These are phyloP conservation scores for Sorex maritimensis DNA, from an alignment of 2,797 vertebrate species.

Conservation along the genomic window DNA sequence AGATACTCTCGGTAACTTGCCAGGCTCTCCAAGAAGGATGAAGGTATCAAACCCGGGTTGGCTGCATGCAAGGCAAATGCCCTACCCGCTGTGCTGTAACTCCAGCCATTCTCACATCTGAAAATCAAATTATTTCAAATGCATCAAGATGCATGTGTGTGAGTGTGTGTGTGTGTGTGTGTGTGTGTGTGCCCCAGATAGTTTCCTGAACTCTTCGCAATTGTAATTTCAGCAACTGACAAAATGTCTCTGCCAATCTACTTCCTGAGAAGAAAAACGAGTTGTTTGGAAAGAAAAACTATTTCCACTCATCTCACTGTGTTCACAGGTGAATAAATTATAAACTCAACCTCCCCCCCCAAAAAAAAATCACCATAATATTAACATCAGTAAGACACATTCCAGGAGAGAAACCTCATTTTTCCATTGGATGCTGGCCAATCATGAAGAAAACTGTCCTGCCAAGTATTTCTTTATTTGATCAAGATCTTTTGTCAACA, in stretches of 20 bases:
- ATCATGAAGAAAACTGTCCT: conserved; percentile 16
- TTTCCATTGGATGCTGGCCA: conserved; percentile 20
- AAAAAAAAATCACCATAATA: not conserved
- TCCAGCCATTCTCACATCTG: not conserved
- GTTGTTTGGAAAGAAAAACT: conserved; percentile 41
- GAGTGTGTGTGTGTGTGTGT: not conserved
- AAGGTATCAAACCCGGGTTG: too few species aligned
- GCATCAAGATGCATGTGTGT: not conserved
- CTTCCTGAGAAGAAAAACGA: not conserved
- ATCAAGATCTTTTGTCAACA: not conserved
- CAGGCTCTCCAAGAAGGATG: too few species aligned
- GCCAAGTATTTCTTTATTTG: not conserved
- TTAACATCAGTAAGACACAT: not conserved
- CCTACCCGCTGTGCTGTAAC: not conserved
- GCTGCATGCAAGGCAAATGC: too few species aligned
- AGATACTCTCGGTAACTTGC: too few species aligned
- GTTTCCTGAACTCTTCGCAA: not conserved
- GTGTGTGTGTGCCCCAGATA: too few species aligned
- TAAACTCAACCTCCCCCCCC: not conserved
- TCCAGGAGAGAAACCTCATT: not conserved
- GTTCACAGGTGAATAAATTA: not conserved
- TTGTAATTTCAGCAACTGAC: not conserved
- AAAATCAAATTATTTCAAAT: conserved; percentile 5
- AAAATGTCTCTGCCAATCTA: not conserved
- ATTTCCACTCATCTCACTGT: not conserved